Conservation (phyloP, 1,140 invertebrate genomes). For the Papilio dardanus region DNA sequence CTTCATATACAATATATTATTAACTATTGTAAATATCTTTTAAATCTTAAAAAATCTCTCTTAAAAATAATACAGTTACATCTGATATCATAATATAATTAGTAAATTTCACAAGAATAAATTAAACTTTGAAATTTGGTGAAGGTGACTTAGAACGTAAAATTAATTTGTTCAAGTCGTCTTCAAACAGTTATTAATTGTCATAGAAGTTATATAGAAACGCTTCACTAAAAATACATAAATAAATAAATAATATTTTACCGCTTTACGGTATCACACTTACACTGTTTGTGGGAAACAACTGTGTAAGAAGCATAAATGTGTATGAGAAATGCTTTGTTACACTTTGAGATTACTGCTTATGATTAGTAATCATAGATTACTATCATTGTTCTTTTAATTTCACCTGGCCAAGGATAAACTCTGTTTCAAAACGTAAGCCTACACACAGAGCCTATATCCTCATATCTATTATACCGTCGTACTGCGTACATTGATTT, state of each 20-base stretch:
- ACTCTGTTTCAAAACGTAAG: neutral
- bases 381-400: conserved; percentile 26
- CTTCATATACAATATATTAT: neutral
- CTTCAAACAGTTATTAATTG: neutral
- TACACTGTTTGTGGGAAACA: neutral
- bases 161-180: neutral
- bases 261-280: neutral
- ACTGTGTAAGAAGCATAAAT: neutral
- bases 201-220: conserved; percentile 1
- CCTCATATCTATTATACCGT: neutral
- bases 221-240: neutral
- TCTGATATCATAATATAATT: neutral
- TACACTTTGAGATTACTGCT: neutral
- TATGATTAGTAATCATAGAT: neutral
- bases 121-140: conserved; percentile 24
- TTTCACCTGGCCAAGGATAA: neutral
- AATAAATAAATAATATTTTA: too few species aligned
- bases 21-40: neutral
- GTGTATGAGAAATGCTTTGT: conserved; percentile 21
- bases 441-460: neutral
- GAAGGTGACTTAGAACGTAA: conserved; percentile 12
- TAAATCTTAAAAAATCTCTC: neutral
- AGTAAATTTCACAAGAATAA: conserved; percentile 14
- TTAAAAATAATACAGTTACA: neutral
- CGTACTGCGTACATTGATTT: too few species aligned